phyloP scores from a whole-genome alignment of 1,140 invertebrate genomes.

The Hesperophylax magnus region DNA sequence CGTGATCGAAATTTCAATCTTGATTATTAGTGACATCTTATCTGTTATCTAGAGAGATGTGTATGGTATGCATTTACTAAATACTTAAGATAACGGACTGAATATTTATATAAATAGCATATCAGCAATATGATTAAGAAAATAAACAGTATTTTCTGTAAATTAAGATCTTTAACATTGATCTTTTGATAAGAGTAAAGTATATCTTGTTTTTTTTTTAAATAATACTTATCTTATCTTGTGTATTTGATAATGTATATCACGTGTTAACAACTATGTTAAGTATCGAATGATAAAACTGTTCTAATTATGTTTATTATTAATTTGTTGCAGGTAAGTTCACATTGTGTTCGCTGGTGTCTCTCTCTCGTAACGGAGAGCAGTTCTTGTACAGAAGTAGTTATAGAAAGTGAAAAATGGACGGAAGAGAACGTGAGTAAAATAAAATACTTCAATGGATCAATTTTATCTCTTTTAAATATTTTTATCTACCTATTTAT shows the following conservation, averaged over 20 bases:
- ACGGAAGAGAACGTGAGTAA: background rate
- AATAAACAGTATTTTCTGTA: constrained; percentile 4
- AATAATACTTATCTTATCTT: constrained; percentile 26
- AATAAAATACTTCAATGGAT: background rate
- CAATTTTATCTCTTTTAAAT: background rate
- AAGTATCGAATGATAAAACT: background rate
- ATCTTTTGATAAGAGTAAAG: constrained; percentile 8
- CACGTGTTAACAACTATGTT: background rate
- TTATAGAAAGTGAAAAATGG: background rate
- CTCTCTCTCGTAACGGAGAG: background rate
- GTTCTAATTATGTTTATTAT: background rate
- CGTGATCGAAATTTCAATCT: no score
- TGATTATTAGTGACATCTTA: no score
- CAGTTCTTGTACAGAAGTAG: background rate
- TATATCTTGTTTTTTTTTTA: constrained; percentile 26
- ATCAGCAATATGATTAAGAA: constrained; percentile 15
- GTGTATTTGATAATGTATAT: constrained; percentile 5
- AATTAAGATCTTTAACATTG: constrained; percentile 36
- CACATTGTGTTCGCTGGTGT: constrained; percentile 1
- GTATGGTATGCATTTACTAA: no score
- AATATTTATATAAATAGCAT: constrained; percentile 3
- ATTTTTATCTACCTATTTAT: background rate
- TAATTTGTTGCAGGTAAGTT: constrained; percentile 39
- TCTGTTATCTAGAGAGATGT: no score
- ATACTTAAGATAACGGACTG: constrained; percentile 2